phyloP scores from a whole-genome alignment of 1,140 invertebrate species.

The Maniola jurtina region DNA sequence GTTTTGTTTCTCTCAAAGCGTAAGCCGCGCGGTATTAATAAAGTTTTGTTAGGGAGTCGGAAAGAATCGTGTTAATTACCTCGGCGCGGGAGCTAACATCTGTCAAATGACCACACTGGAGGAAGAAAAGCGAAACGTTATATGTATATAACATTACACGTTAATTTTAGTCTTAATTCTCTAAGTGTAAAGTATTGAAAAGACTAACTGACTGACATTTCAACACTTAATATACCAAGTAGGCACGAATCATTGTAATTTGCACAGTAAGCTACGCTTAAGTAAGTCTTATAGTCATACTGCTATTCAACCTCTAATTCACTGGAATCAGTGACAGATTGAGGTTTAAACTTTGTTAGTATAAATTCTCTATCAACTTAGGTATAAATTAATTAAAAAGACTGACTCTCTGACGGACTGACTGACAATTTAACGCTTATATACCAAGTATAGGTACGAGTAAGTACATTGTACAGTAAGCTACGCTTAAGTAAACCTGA shows the following conservation, averaged over 20 bases:
- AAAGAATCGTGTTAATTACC: slow-evolving; percentile 76
- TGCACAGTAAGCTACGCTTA: slow-evolving; percentile 1
- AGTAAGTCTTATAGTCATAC: slow-evolving; percentile 8
- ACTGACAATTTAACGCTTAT: too few relatives aligned
- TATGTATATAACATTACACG: too few relatives aligned
- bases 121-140: background rate
- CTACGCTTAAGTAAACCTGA: slow-evolving; percentile 11
- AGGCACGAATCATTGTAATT: background rate
- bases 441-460: background rate
- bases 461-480: background rate
- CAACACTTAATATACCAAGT: too few relatives aligned
- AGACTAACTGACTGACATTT: too few relatives aligned
- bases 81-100: background rate
- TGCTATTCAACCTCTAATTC: slow-evolving; percentile 7
- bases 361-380: too few relatives aligned
- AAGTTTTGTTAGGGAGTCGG: slow-evolving; percentile 68
- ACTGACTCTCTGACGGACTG: too few relatives aligned
- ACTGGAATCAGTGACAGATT: slow-evolving; percentile 2
- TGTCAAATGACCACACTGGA: background rate
- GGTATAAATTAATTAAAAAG: too few relatives aligned
- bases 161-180: too few relatives aligned
- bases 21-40: slow-evolving; percentile 74
- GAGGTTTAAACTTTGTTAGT: slow-evolving; percentile 12
- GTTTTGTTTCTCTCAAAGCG: slow-evolving; percentile 72
- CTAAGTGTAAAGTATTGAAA: background rate